Conservation (phyloP, 2,113 vertebrate species). For the Thunnus thynnus region DNA sequence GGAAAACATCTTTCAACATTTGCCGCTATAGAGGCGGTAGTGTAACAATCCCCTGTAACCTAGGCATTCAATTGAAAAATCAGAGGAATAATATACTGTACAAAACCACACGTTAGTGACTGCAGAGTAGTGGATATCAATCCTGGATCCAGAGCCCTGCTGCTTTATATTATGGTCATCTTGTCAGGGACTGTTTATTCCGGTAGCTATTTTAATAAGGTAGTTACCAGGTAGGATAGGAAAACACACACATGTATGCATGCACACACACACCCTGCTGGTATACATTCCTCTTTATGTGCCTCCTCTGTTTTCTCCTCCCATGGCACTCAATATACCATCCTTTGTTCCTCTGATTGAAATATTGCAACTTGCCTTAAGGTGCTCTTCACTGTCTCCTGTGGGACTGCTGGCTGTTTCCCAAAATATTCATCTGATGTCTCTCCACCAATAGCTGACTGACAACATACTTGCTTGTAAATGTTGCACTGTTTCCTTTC, state of each 20-base stretch:
- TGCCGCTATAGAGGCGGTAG: neutral
- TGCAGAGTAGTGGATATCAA: neutral
- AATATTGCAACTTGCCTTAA: constrained; percentile 28
- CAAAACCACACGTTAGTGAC: neutral
- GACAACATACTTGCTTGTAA: constrained; percentile 19
- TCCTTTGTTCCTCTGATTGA: constrained; percentile 26
- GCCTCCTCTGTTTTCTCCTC: neutral
- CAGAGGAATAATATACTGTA: neutral
- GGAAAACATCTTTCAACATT: neutral
- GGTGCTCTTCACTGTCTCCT: constrained; percentile 35
- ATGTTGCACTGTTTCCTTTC: constrained; percentile 31
- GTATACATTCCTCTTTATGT: constrained; percentile 4
- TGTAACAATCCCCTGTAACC: neutral
- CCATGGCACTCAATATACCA: neutral
- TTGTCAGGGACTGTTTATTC: constrained; percentile 1
- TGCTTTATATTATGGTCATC: neutral
- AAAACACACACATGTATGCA: neutral
- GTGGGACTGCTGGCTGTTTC: constrained; percentile 50
- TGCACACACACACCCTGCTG: neutral
- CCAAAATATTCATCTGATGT: constrained; percentile 39
- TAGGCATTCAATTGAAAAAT: neutral
- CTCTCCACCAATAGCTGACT: constrained; percentile 1
- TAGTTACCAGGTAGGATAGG: constrained; percentile 8
- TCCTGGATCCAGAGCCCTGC: neutral
- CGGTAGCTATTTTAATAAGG: constrained; percentile 24